Evolutionary conservation across 2,113 vertebrate species (phyloP).

Genomic region (Apteryx owenii): DNA sequence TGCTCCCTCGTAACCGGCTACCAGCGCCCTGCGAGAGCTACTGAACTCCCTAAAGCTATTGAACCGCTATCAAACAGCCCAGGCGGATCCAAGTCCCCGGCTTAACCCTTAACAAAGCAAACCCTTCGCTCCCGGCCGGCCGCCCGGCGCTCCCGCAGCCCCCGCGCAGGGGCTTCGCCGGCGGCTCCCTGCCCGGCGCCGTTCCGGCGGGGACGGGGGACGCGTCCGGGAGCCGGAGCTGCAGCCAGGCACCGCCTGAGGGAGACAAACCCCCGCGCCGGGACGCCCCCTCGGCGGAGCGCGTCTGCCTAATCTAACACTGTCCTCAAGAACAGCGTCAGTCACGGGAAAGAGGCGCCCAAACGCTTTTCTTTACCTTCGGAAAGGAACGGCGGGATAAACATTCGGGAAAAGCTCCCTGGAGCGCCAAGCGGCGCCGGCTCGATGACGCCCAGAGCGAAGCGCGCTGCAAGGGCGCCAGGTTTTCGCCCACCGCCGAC

Average conservation of each 20-base stretch:
- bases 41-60: background rate
- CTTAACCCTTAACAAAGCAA: background rate
- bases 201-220: no score
- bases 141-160: no score
- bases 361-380: background rate
- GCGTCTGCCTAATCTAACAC: no score
- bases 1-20: background rate
- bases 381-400: background rate
- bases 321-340: no score
- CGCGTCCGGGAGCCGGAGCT: background rate
- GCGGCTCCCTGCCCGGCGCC: no score
- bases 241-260: background rate
- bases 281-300: no score
- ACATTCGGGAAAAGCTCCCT: background rate
- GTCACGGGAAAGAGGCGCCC: background rate
- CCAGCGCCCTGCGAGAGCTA: background rate
- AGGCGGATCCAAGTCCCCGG: background rate
- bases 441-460: no score
- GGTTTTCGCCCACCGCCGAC: no score
- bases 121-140: background rate
- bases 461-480: no score
- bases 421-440: background rate
- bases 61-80: background rate
- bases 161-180: no score
- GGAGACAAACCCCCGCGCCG: constrained; percentile 1